These are phyloP conservation scores for Limnephilus marmoratus DNA, from an alignment of 2,888 invertebrate species.

Conservation along the genomic window DNA sequence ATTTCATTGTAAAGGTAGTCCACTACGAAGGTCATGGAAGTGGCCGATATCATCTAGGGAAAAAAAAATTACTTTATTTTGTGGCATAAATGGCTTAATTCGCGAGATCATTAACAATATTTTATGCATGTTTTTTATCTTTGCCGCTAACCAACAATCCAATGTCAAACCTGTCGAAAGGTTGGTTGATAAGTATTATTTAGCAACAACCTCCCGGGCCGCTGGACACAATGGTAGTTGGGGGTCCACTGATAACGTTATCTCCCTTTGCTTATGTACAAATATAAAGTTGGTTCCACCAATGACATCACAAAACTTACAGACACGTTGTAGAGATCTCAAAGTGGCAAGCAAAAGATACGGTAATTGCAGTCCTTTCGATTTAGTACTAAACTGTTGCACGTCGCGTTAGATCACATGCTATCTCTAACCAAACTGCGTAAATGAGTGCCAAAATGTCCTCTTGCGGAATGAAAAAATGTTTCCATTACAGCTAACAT, in stretches of 20 bases:
- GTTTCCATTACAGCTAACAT: too few relatives aligned
- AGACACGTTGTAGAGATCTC: too few relatives aligned
- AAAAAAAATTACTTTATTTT: conserved; percentile 43
- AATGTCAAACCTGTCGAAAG: background rate
- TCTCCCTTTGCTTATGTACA: background rate
- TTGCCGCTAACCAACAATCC: background rate
- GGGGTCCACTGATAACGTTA: background rate
- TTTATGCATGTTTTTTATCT: too few relatives aligned
- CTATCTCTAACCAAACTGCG: too few relatives aligned
- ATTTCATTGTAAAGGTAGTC: conserved; percentile 68
- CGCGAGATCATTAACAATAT: too few relatives aligned
- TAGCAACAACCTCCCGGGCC: background rate
- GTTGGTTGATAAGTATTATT: background rate
- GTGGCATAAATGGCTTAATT: background rate
- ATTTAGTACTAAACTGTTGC: too few relatives aligned
- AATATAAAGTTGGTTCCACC: background rate
- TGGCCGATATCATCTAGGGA: conserved; percentile 71
- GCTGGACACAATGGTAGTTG: background rate
- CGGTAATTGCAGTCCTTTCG: too few relatives aligned
- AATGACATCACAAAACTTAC: too few relatives aligned
- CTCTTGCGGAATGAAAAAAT: too few relatives aligned
- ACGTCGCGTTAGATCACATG: too few relatives aligned
- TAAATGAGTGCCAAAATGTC: too few relatives aligned
- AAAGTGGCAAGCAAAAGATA: too few relatives aligned
- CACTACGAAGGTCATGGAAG: conserved; percentile 71